These are phyloP conservation scores for Geodia barretti DNA, from an alignment of 37 sponge, comb jelly and placozoan genomes.

Conservation along the genomic window DNA sequence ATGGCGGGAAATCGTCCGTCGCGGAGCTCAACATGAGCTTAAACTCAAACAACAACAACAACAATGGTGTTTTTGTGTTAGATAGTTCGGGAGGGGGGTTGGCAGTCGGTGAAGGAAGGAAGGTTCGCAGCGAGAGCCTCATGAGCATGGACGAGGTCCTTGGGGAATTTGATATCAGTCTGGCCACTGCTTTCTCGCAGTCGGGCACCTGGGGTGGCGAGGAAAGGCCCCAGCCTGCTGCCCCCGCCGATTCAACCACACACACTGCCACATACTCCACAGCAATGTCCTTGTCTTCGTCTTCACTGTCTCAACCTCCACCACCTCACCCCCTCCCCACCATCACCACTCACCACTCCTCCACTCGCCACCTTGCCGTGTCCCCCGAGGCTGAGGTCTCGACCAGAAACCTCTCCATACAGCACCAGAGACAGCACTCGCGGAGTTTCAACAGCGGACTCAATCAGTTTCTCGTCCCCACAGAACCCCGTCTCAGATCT, in stretches of 20 bases:
- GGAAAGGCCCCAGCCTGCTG: no score
- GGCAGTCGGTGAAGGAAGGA: background rate
- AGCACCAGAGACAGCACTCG: background rate
- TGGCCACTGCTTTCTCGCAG: background rate
- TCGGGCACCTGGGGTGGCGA: no score
- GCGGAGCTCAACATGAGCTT: background rate
- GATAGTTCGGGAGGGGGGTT: background rate
- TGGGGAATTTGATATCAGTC: background rate
- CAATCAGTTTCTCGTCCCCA: background rate
- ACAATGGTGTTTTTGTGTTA: background rate
- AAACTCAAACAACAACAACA: conserved; percentile 1
- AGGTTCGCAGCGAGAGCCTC: background rate
- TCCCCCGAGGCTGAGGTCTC: background rate
- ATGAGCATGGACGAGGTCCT: background rate
- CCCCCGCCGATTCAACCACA: background rate
- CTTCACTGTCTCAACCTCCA: no score
- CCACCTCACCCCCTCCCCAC: background rate
- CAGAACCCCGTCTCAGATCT: background rate
- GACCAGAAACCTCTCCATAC: background rate
- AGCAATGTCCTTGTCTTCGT: no score
- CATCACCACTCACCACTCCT: no score
- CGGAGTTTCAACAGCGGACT: background rate
- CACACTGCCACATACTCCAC: background rate
- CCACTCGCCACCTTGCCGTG: background rate
- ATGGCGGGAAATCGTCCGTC: background rate